These are phyloP conservation scores for Trissoscelio sp. DNA, from an alignment of 2,888 invertebrate species.

Conservation along the genomic window DNA sequence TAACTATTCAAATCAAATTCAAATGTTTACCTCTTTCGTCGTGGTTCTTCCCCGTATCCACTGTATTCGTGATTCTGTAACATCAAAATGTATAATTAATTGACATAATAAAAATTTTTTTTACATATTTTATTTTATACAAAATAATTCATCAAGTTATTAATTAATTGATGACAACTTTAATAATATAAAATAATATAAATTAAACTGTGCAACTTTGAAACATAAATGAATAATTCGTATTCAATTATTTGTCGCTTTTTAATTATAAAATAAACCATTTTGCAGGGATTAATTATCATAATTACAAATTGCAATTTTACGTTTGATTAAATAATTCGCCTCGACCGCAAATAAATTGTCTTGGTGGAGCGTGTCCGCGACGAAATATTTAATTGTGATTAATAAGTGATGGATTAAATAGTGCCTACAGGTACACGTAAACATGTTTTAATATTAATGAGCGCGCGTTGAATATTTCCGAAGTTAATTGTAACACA, in stretches of 20 bases:
- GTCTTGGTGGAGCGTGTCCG: background rate
- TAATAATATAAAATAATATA: too few species aligned
- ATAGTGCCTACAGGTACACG: slow-evolving; percentile 2
- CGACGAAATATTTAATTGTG: slow-evolving; percentile 20
- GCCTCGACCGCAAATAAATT: slow-evolving; percentile 1
- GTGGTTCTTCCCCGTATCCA: slow-evolving; percentile 82
- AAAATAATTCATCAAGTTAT: too few species aligned
- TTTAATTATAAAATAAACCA: background rate
- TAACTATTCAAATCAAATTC: too few species aligned
- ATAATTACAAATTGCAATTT: background rate
- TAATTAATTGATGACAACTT: too few species aligned
- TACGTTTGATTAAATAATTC: slow-evolving; percentile 5
- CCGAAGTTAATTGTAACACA: too few species aligned
- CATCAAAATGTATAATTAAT: too few species aligned
- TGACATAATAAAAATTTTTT: too few species aligned
- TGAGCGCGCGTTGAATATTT: background rate
- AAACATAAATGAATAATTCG: too few species aligned
- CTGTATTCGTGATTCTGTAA: slow-evolving; percentile 83
- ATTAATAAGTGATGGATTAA: slow-evolving; percentile 26
- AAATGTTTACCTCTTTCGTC: slow-evolving; percentile 82
- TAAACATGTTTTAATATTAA: slow-evolving; percentile 36
- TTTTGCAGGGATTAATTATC: too few species aligned
- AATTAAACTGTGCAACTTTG: too few species aligned
- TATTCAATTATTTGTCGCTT: too few species aligned
- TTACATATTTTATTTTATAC: too few species aligned